These are phyloP conservation scores for Atopsyche davidsoni DNA, from an alignment of 1,140 invertebrate species.

Conservation along the genomic window DNA sequence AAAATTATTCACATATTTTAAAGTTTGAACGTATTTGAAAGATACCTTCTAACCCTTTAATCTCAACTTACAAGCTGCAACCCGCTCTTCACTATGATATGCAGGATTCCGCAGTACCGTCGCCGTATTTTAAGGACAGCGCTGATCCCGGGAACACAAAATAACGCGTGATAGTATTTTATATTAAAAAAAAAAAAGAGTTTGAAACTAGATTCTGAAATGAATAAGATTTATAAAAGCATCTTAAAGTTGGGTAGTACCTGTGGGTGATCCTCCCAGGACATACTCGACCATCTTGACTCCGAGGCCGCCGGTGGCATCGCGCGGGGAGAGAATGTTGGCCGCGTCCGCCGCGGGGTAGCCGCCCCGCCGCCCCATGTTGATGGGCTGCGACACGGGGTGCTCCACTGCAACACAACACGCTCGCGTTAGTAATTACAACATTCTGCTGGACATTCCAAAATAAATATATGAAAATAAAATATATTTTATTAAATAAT, in stretches of 20 bases:
- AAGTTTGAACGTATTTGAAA: no score
- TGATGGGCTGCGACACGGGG: constrained; percentile 68
- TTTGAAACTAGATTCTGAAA: background rate
- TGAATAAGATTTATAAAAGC: no score
- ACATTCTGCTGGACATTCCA: background rate
- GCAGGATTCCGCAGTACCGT: no score
- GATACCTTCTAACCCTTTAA: no score
- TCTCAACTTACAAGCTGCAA: no score
- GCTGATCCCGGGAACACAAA: no score
- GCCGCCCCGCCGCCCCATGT: constrained; percentile 57
- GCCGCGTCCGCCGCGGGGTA: constrained; percentile 51
- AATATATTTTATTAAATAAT: no score
- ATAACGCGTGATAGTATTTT: background rate
- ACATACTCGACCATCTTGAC: constrained; percentile 99
- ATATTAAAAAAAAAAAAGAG: background rate
- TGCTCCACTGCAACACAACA: constrained; percentile 56
- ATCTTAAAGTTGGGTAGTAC: constrained; percentile 8
- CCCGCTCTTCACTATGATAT: no score
- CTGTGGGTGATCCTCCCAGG: constrained; percentile 81
- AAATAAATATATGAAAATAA: no score
- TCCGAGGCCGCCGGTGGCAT: constrained; percentile 75
- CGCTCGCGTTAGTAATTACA: no score
- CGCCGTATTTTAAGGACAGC: no score
- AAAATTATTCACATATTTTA: no score
- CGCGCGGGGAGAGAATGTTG: constrained; percentile 62